These are phyloP conservation scores for Panzeria rudis DNA, from an alignment of 2,888 invertebrate genomes.

Conservation along the genomic window DNA sequence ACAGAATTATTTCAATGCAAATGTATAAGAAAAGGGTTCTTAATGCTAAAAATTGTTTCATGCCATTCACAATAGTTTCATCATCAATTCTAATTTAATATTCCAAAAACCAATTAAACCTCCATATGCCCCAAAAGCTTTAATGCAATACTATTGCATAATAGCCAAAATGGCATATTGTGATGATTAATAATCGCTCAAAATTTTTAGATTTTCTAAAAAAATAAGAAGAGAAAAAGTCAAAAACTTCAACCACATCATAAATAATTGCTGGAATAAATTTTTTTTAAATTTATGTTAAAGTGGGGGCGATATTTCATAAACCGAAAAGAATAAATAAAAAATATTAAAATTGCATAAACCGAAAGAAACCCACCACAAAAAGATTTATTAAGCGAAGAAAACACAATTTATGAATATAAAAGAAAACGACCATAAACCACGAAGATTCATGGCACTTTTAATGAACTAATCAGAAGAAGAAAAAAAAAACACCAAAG, in stretches of 20 bases:
- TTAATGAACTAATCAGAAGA: constrained; percentile 52
- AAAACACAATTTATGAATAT: constrained; percentile 57
- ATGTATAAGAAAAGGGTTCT: no score
- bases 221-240: background rate
- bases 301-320: constrained; percentile 67
- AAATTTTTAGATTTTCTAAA: background rate
- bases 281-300: constrained; percentile 53
- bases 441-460: constrained; percentile 59
- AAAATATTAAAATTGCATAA: constrained; percentile 4
- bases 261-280: constrained; percentile 56
- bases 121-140: constrained; percentile 25
- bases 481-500: background rate
- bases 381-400: constrained; percentile 54
- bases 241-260: constrained; percentile 31
- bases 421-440: constrained; percentile 34
- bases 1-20: no score
- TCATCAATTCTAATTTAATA: background rate
- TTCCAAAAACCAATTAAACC: background rate
- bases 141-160: constrained; percentile 30
- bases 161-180: constrained; percentile 2
- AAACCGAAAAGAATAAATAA: constrained; percentile 16
- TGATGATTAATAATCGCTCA: constrained; percentile 49
- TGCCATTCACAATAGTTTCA: background rate
- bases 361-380: constrained; percentile 34
- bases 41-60: background rate